A percentile compares a stretch with the other conserved stretches of the same genome.
Conservation (phyloP, 2,113 vertebrate species). For the Lophura nycthemera region DNA sequence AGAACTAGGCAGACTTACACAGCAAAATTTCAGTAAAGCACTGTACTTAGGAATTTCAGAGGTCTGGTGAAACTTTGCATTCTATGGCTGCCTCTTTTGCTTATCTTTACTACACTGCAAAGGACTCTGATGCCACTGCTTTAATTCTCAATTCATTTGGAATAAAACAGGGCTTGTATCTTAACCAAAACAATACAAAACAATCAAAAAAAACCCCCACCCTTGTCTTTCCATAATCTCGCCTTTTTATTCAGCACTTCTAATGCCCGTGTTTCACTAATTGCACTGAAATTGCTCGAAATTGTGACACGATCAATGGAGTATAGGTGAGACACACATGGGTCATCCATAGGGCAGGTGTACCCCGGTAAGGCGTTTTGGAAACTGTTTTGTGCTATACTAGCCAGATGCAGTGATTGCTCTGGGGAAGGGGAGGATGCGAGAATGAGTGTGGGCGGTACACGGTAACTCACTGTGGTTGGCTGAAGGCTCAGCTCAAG, state of each 20-base stretch:
- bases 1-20: slow-evolving; percentile 49
- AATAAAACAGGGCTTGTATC: background rate
- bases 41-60: background rate
- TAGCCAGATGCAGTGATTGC: slow-evolving; percentile 60
- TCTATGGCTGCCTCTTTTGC: background rate
- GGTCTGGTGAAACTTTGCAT: background rate
- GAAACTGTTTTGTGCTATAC: background rate
- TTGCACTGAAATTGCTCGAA: background rate
- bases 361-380: background rate
- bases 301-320: accelerated
- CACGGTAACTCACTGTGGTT: slow-evolving; percentile 62
- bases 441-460: slow-evolving; percentile 64
- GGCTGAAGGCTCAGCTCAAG: slow-evolving; percentile 66
- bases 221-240: background rate
- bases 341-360: slow-evolving; percentile 66
- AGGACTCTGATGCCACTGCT: background rate
- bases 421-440: slow-evolving; percentile 70
- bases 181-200: background rate
- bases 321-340: background rate
- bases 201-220: no score
- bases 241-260: background rate
- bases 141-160: background rate
- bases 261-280: background rate
- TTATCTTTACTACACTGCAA: background rate
- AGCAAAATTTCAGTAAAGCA: background rate